phyloP scores from a whole-genome alignment of 37 sponge, comb jelly and placozoan genomes.

The Spongia lamella region DNA sequence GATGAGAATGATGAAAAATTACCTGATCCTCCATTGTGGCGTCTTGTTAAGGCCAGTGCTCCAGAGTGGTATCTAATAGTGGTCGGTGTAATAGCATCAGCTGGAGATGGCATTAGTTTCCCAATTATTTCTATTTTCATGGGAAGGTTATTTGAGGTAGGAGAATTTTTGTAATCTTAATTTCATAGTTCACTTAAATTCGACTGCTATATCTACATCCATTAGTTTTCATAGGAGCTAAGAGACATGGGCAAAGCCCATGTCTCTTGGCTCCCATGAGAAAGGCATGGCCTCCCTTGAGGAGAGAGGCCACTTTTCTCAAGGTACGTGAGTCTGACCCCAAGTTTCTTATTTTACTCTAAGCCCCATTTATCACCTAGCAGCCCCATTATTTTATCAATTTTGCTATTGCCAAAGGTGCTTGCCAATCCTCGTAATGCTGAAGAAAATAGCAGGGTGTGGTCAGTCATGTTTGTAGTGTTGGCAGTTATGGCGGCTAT shows the following conservation, averaged over 20 bases:
- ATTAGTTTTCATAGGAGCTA: no score
- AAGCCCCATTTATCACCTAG: no score
- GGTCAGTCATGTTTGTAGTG: slow-evolving; percentile 59
- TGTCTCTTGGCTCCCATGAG: no score
- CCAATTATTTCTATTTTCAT: slow-evolving; percentile 80
- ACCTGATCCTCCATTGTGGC: slow-evolving; percentile 35
- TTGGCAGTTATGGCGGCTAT: slow-evolving; percentile 50
- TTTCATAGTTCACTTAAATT: neutral
- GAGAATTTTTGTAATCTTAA: neutral
- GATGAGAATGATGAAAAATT: slow-evolving; percentile 60
- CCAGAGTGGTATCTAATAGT: slow-evolving; percentile 77
- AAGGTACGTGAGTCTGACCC: no score
- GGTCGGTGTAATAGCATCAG: slow-evolving; percentile 58
- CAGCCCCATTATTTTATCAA: no score
- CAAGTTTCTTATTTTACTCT: no score
- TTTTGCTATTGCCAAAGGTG: no score
- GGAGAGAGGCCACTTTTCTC: no score
- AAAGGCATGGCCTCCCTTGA: no score
- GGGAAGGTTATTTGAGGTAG: slow-evolving; percentile 45
- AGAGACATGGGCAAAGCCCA: no score
- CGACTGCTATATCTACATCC: no score
- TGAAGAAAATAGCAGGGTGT: slow-evolving; percentile 15
- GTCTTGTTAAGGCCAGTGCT: slow-evolving; percentile 56
- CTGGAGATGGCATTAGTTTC: slow-evolving; percentile 46
- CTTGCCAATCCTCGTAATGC: slow-evolving; percentile 26